A percentile compares a stretch with the other conserved stretches of the same genome.
Evolutionary conservation across 2,113 vertebrate species (phyloP).

Genomic region (Uria aalge): DNA sequence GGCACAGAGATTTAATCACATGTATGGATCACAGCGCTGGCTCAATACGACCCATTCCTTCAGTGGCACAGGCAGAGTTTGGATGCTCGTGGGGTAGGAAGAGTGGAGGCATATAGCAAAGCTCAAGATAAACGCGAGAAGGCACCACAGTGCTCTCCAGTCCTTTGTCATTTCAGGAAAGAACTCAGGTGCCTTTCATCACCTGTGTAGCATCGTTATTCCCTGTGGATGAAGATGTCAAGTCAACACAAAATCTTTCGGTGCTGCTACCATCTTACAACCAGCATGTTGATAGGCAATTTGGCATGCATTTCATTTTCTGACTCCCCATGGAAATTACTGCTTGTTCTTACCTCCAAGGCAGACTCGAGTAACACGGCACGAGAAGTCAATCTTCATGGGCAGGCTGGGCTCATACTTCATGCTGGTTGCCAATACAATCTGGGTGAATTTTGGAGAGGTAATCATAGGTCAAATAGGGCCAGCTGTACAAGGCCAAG

Average conservation of each 20-base stretch:
- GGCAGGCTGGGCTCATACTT: not conserved
- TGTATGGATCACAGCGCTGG: fast-evolving
- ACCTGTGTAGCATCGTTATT: not conserved
- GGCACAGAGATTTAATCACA: not conserved
- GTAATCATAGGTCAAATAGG: not conserved
- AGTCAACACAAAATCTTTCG: not conserved
- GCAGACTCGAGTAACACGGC: not conserved
- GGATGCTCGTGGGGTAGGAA: not conserved
- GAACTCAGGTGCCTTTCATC: not conserved
- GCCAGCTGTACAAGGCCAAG: not conserved
- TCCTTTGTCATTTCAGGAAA: not conserved
- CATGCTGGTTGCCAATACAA: not conserved
- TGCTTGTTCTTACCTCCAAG: not conserved
- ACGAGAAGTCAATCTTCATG: not conserved
- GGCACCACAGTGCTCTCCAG: not conserved
- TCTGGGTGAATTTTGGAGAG: not conserved
- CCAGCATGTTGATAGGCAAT: not conserved
- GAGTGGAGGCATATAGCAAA: not conserved
- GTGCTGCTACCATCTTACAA: not conserved
- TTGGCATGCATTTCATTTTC: not conserved
- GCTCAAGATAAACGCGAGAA: not conserved
- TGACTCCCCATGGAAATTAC: not conserved
- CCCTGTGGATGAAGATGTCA: not conserved
- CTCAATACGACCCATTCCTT: not conserved
- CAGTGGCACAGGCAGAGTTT: not conserved